Conservation (phyloP, 2,888 invertebrate genomes). For the Dorcus hopei region DNA sequence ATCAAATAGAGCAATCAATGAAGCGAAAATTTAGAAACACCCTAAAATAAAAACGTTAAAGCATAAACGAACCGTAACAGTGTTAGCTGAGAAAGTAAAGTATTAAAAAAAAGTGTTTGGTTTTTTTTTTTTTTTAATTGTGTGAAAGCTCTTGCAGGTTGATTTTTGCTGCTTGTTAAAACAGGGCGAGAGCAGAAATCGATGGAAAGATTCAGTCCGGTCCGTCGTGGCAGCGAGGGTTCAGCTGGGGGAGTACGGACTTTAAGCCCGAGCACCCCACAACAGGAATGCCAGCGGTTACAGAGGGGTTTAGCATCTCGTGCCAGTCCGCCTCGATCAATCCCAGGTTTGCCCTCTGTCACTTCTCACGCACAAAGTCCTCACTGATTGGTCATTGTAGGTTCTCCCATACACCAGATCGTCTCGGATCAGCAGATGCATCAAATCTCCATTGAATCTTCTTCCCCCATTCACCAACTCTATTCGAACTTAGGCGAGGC, state of each 20-base stretch:
- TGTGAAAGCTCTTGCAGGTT: background rate
- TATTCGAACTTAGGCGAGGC: slow-evolving; percentile 18
- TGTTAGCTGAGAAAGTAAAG: too few species aligned
- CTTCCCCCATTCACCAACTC: slow-evolving; percentile 62
- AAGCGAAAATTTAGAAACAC: too few species aligned
- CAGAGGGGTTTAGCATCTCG: slow-evolving; percentile 56
- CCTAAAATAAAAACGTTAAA: too few species aligned
- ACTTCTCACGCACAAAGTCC: background rate
- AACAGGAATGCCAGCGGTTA: slow-evolving; percentile 77
- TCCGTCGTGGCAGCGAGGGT: slow-evolving; percentile 84
- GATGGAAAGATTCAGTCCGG: slow-evolving; percentile 83
- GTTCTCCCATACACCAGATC: slow-evolving; percentile 61
- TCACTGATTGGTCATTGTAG: slow-evolving; percentile 37
- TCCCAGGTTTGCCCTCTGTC: slow-evolving; percentile 50
- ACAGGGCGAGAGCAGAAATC: slow-evolving; percentile 58
- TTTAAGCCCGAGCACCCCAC: slow-evolving; percentile 62
- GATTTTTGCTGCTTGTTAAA: slow-evolving; percentile 11
- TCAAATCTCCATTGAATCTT: slow-evolving; percentile 40
- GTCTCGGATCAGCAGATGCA: slow-evolving; percentile 38
- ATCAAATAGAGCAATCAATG: too few species aligned
- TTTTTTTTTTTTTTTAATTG: background rate
- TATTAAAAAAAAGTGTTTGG: background rate
- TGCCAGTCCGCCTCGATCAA: slow-evolving; percentile 54
- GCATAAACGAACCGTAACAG: too few species aligned
- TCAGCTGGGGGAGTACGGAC: slow-evolving; percentile 54